A percentile compares a stretch with the other conserved stretches of the same genome.
Conservation (phyloP, 1,140 invertebrate species). For the Spodoptera frugiperda region DNA sequence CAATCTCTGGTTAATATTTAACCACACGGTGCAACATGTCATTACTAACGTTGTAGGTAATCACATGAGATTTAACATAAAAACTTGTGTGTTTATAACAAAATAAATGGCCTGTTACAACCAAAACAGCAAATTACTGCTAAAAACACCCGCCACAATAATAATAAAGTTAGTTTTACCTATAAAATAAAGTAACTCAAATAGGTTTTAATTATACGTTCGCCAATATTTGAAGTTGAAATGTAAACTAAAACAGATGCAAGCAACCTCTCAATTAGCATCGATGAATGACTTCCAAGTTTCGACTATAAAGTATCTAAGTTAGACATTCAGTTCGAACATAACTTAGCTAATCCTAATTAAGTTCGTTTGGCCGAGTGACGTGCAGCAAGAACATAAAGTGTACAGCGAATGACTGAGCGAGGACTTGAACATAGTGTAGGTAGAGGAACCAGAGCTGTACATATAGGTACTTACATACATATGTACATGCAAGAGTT, state of each 20-base stretch:
- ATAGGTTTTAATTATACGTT: too few species aligned
- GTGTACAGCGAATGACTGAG: constrained; percentile 7
- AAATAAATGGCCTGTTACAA: constrained; percentile 2
- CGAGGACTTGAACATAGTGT: background rate
- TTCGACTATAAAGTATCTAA: background rate
- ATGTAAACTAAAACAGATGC: background rate
- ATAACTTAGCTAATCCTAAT: constrained; percentile 21
- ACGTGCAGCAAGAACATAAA: constrained; percentile 16
- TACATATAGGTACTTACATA: background rate
- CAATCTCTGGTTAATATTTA: background rate
- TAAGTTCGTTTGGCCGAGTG: constrained; percentile 24
- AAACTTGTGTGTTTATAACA: background rate
- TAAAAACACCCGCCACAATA: background rate
- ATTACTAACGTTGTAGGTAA: constrained; percentile 7
- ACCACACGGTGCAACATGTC: background rate
- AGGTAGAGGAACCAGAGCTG: too few species aligned
- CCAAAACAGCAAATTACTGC: background rate
- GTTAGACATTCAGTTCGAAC: constrained; percentile 26
- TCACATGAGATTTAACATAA: constrained; percentile 14
- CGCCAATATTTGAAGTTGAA: background rate
- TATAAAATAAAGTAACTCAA: too few species aligned
- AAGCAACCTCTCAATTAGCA: constrained; percentile 27
- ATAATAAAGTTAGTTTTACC: too few species aligned
- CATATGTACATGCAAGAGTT: background rate
- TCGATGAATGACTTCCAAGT: constrained; percentile 19